A percentile compares a stretch with the other conserved stretches of the same genome.
phyloP scores from a whole-genome alignment of 2,888 invertebrate species.

The Chymomyza amoena region DNA sequence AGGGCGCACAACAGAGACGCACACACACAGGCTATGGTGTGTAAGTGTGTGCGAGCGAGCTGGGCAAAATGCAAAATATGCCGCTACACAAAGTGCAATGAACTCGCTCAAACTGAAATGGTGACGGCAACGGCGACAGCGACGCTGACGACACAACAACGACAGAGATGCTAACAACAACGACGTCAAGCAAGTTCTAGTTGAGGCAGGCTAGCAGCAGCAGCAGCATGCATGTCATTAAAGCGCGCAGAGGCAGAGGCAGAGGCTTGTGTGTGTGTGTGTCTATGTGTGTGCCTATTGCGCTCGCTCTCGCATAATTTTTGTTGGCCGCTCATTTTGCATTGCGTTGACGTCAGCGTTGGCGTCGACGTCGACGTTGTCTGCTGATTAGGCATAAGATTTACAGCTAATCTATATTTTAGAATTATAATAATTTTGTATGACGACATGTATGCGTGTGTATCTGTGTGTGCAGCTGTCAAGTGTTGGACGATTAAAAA shows the following conservation, averaged over 20 bases:
- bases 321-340: background rate
- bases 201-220: constrained; percentile 65
- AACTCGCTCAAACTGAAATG: constrained; percentile 38
- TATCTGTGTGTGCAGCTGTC: constrained; percentile 10
- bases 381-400: constrained; percentile 61
- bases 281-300: constrained; percentile 1
- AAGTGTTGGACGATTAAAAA: constrained; percentile 19
- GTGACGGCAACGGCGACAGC: constrained; percentile 3
- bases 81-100: constrained; percentile 71
- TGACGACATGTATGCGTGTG: background rate
- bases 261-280: background rate
- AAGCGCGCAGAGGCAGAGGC: too few relatives aligned
- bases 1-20: constrained; percentile 5
- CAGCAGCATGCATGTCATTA: constrained; percentile 53
- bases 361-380: background rate
- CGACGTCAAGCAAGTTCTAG: constrained; percentile 71
- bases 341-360: constrained; percentile 19
- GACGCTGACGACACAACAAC: constrained; percentile 4
- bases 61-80: constrained; percentile 64
- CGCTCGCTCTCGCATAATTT: background rate
- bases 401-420: constrained; percentile 72
- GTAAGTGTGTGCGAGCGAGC: constrained; percentile 13
- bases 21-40: background rate
- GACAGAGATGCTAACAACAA: constrained; percentile 14
- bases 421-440: constrained; percentile 47